A percentile compares a stretch with the other conserved stretches of the same genome.
Evolutionary conservation across 64 coral and sea anemone genomes (phyloP).

Genomic region (Porites lutea): DNA sequence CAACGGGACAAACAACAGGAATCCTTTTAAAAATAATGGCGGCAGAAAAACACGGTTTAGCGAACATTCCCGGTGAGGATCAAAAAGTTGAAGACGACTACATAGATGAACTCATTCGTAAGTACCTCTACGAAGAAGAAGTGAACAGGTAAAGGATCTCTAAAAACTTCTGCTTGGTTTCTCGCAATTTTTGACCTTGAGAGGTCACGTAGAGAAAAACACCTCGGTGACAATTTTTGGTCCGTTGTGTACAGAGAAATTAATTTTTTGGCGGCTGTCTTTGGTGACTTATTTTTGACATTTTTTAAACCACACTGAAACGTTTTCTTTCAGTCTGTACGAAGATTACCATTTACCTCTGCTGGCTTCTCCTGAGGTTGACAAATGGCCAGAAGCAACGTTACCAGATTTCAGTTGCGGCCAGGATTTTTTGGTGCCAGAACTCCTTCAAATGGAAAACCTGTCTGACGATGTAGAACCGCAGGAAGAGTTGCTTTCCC

Average conservation of each 20-base stretch:
- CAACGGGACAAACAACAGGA: not conserved
- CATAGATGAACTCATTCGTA: constrained; percentile 25
- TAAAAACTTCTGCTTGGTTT: not conserved
- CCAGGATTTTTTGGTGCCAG: constrained; percentile 29
- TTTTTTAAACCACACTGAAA: not conserved
- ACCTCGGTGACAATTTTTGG: no score
- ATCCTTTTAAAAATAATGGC: not conserved
- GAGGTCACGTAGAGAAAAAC: no score
- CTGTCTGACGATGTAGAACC: not conserved
- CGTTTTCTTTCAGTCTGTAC: not conserved
- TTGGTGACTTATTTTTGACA: not conserved
- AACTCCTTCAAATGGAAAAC: not conserved
- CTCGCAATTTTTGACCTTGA: not conserved
- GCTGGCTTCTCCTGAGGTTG: not conserved
- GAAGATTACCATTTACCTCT: constrained; percentile 13
- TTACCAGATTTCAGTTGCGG: not conserved
- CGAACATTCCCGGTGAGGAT: not conserved
- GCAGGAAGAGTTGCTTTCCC: constrained; percentile 22
- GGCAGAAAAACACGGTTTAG: not conserved
- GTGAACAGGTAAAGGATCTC: constrained; percentile 20
- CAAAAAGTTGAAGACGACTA: constrained; percentile 46
- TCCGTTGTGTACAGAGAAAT: no score
- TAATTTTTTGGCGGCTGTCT: not conserved
- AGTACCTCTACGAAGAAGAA: constrained; percentile 28
- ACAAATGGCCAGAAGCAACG: constrained; percentile 21